Percentiles rank a stretch among this genome's conserved stretches.
Conservation (phyloP, 2,113 vertebrate species). For the Calidris pygmaea region DNA sequence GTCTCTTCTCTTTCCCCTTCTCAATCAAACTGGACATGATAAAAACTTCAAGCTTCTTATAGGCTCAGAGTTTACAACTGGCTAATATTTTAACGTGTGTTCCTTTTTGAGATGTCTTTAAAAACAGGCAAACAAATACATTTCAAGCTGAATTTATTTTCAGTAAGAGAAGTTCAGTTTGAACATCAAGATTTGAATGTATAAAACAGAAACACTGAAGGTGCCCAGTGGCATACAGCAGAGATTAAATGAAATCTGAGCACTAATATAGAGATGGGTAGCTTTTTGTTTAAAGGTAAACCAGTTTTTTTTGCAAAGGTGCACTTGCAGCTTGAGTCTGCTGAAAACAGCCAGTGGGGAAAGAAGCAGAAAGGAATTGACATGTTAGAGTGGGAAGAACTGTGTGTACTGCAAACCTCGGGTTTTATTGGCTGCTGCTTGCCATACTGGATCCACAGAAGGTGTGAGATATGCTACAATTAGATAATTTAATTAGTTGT, state of each 20-base stretch:
- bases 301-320: background rate
- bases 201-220: background rate
- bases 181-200: background rate
- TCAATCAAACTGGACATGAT: background rate
- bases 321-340: background rate
- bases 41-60: background rate
- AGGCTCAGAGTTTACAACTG: background rate
- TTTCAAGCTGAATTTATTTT: background rate
- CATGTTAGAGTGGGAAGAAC: fast-evolving
- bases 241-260: background rate
- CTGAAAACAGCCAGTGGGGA: background rate
- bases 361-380: background rate
- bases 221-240: background rate
- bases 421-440: background rate
- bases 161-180: background rate
- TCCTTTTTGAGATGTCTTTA: background rate
- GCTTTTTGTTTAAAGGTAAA: background rate
- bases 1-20: background rate
- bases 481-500: background rate
- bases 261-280: background rate
- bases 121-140: background rate
- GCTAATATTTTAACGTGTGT: background rate
- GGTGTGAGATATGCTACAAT: background rate
- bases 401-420: too few species aligned
- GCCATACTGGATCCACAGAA: background rate